Base-by-base conservation (phyloP, 2,797 vertebrate genomes). In the Crocidura indochinensis region DNA sequence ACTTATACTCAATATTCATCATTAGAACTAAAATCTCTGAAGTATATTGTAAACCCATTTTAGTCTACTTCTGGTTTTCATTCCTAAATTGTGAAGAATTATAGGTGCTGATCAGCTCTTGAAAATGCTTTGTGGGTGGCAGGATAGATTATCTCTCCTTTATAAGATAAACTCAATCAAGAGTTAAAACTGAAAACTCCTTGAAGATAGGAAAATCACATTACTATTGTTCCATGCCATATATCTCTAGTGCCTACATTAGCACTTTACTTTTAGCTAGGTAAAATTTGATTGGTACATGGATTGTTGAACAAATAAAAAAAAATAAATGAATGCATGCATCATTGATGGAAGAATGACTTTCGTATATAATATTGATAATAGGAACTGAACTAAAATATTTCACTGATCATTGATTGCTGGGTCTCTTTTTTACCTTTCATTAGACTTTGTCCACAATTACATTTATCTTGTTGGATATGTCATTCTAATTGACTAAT, bases 371-470 rank as follows among this genome's bases (percentile, higher is more conserved):
- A 27, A 46, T n/a, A 0, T 71, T 77, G 51, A 60, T n/a, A 38
- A 31, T 26, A 87, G 73, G 10, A 85, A 24, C 31, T 29, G 27
- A 69, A 64, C 44, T 3, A 60, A 93, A 78, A 46, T n/a, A n/a
- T 49, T 46, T 62, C 4, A 26, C 11, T 38, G 51, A 38, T 26
- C 53, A 49, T 77, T 76, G 24, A 69, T 60, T 10, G 38, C 46
- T 65, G 0, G 67, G 8, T 88, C 29, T 84, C 29, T 46, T 81
- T 47, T 27, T 75, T 72, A 53, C 11, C 19, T 88, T 86, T 91
- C 7, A 68, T 67, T 74, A 72, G 19, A 12, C 91, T 94, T 82
- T 7, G 69, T 79, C 69, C 44, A 47, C 10, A 49, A 1, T 87
- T 84, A 19, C 62, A 47, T 74, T 84, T 90, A 47, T 79, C 9